Conservation (phyloP, 2,797 vertebrate genomes). For the Sebastes umbrosus region DNA sequence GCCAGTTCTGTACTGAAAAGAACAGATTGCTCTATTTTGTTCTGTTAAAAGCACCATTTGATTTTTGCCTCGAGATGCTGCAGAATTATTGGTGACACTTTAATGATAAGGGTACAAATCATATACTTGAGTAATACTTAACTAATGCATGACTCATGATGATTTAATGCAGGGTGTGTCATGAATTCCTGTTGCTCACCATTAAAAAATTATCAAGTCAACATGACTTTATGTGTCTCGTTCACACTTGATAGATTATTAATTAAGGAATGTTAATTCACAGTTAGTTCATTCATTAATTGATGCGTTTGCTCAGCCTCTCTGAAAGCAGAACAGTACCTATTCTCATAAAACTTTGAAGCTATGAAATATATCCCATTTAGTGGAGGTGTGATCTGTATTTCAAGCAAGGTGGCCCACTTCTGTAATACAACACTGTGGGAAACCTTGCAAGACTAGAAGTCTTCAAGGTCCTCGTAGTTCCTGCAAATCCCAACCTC, state of each 20-base stretch:
- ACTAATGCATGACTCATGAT: not conserved
- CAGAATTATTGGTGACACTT: not conserved
- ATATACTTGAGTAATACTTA: not conserved
- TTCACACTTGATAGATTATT: not conserved
- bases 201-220: not conserved
- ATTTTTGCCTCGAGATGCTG: not conserved
- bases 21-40: not conserved
- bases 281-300: not conserved
- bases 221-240: not conserved
- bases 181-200: not conserved
- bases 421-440: not conserved
- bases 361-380: not conserved
- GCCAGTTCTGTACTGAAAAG: conserved; percentile 3
- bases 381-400: not conserved
- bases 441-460: not conserved
- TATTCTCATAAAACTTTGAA: not conserved
- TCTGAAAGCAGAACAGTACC: not conserved
- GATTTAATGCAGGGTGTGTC: not conserved
- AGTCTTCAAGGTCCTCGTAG: not conserved
- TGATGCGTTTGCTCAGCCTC: not conserved
- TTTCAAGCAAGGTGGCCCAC: too few species aligned
- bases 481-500: not conserved
- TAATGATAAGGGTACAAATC: not conserved
- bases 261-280: not conserved
- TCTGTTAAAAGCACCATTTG: not conserved